phyloP scores from a whole-genome alignment of 2,797 vertebrate genomes.

The Oreochromis grahami region DNA sequence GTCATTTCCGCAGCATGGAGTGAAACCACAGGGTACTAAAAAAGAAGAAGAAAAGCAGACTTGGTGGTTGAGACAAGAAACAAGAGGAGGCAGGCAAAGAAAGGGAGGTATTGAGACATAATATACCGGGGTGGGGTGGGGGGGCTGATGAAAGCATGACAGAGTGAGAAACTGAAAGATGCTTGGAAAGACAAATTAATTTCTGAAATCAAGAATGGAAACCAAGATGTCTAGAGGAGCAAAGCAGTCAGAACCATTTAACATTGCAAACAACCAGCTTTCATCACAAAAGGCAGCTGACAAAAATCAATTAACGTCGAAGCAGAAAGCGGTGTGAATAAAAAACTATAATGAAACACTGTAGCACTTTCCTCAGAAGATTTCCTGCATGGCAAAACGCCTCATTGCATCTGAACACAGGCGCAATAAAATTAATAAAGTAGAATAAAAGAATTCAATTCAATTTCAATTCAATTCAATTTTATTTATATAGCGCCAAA shows the following conservation, averaged over 20 bases:
- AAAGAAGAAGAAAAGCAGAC: not conserved
- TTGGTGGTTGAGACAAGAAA: not conserved
- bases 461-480: too few species aligned
- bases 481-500: too few species aligned
- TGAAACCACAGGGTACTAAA: not conserved
- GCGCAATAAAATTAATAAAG: not conserved
- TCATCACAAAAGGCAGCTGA: not conserved
- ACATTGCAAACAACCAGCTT: not conserved
- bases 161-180: not conserved
- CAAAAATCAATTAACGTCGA: not conserved
- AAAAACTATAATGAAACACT: not conserved
- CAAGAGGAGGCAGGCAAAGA: not conserved
- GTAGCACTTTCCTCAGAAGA: not conserved
- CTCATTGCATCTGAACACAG: not conserved
- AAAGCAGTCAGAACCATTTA: not conserved
- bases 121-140: not conserved
- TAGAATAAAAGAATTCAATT: not conserved
- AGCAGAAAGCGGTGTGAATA: not conserved
- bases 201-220: not conserved
- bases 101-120: not conserved
- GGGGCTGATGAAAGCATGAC: not conserved
- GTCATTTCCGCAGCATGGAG: conserved; percentile 36
- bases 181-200: not conserved
- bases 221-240: not conserved
- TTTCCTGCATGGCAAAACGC: not conserved